Evolutionary conservation across 2,888 invertebrate genomes (phyloP).

Genomic region (Eupeodes luniger): DNA sequence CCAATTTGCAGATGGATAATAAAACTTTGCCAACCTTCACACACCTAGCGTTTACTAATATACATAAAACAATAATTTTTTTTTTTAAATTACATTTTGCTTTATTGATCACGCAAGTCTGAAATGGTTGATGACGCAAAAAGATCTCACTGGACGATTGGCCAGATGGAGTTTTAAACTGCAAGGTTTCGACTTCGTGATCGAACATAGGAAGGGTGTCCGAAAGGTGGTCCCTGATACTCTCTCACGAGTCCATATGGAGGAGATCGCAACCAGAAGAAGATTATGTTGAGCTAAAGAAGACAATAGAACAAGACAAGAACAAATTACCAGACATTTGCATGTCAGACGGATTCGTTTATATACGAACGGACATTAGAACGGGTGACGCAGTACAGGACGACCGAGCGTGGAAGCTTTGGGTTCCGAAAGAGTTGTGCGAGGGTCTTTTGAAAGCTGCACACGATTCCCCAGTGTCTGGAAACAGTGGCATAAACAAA

Average conservation of each 20-base stretch:
- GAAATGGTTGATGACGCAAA: too few species aligned
- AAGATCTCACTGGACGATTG: too few species aligned
- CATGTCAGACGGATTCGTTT: not conserved
- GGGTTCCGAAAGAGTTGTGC: not conserved
- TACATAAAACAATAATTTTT: not conserved
- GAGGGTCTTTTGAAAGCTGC: not conserved
- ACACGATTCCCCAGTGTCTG: not conserved
- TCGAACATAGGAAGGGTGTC: too few species aligned
- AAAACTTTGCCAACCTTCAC: not conserved
- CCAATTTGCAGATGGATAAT: not conserved
- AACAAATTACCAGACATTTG: not conserved
- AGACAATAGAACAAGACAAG: not conserved
- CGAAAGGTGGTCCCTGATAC: too few species aligned
- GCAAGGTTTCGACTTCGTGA: too few species aligned
- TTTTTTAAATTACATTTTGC: too few species aligned
- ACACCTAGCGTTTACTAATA: not conserved
- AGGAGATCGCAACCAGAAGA: too few species aligned
- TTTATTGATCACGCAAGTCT: too few species aligned
- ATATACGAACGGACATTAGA: not conserved
- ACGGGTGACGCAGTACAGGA: not conserved
- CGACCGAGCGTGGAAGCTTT: not conserved
- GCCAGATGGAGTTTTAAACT: too few species aligned
- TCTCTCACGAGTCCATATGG: too few species aligned
- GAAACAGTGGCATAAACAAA: not conserved
- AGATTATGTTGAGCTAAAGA: not conserved